Evolutionary conservation across 2,113 vertebrate species (phyloP).

Genomic region (Malurus elegans): DNA sequence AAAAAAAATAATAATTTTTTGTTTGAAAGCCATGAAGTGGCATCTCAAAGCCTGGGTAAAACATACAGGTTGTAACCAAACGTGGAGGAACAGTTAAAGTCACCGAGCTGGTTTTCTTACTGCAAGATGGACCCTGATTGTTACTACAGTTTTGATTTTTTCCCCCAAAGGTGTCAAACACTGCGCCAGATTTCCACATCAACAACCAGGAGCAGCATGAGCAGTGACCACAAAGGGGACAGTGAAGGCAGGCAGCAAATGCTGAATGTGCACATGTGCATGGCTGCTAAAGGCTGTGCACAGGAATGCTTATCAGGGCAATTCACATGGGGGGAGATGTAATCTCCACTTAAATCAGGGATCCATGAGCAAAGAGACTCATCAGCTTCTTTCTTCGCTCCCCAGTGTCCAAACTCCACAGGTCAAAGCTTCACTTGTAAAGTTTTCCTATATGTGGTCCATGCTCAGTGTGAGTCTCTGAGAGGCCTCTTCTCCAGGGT

Average conservation of each 20-base stretch:
- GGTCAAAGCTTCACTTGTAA: not conserved
- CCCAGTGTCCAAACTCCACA: not conserved
- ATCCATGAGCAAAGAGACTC: not conserved
- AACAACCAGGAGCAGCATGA: not conserved
- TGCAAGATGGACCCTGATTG: not conserved
- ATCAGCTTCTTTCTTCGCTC: not conserved
- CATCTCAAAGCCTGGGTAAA: not conserved
- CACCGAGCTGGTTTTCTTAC: not conserved
- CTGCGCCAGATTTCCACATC: not conserved
- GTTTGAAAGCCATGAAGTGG: not conserved
- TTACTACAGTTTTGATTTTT: not conserved
- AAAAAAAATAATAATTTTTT: not conserved
- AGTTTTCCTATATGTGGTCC: not conserved
- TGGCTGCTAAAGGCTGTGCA: not conserved
- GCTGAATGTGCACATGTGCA: not conserved
- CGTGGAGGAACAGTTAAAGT: not conserved
- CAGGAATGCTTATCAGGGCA: not conserved
- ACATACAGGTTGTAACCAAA: not conserved
- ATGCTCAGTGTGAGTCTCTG: not conserved
- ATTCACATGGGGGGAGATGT: not conserved
- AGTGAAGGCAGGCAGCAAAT: not conserved
- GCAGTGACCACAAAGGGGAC: not conserved
- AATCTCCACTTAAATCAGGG: not conserved
- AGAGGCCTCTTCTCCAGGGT: not conserved
- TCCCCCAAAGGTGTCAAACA: not conserved